These are phyloP conservation scores for Tetraodon nigroviridis DNA, from an alignment of 2,113 vertebrate genomes.

Conservation along the genomic window DNA sequence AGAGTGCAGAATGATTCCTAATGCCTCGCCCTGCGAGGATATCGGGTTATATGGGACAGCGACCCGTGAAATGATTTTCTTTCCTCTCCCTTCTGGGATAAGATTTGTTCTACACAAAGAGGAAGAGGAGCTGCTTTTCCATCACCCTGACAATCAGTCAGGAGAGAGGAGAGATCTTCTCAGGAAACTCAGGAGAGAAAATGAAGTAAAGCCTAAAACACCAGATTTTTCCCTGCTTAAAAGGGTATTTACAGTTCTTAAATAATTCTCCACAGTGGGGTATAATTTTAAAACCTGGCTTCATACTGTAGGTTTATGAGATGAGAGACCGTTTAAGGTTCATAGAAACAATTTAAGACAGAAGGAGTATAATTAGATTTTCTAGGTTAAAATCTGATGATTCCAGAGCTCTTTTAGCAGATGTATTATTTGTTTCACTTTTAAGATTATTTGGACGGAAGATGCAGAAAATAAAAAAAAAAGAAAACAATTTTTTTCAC, in stretches of 20 bases:
- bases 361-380: too few species aligned
- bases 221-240: neutral
- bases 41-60: slow-evolving; percentile 58
- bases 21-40: slow-evolving; percentile 51
- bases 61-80: slow-evolving; percentile 71
- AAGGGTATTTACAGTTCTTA: neutral
- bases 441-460: too few species aligned
- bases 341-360: too few species aligned
- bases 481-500: too few species aligned
- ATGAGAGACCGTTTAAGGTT: too few species aligned
- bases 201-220: too few species aligned
- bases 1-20: slow-evolving; percentile 51
- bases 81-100: slow-evolving; percentile 40
- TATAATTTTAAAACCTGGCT: neutral
- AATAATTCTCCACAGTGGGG: neutral
- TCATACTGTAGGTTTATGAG: neutral
- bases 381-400: too few species aligned
- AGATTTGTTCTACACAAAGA: slow-evolving; percentile 57
- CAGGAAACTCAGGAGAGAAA: neutral
- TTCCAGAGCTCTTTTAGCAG: too few species aligned
- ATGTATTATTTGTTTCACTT: too few species aligned
- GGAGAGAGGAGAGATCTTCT: slow-evolving; percentile 29
- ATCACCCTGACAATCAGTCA: slow-evolving; percentile 7
- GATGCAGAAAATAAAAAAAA: too few species aligned
- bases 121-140: slow-evolving; percentile 22